Evolutionary conservation across 35 echinoderm and acorn worm species (phyloP).

Genomic region (Amphiura filiformis): DNA sequence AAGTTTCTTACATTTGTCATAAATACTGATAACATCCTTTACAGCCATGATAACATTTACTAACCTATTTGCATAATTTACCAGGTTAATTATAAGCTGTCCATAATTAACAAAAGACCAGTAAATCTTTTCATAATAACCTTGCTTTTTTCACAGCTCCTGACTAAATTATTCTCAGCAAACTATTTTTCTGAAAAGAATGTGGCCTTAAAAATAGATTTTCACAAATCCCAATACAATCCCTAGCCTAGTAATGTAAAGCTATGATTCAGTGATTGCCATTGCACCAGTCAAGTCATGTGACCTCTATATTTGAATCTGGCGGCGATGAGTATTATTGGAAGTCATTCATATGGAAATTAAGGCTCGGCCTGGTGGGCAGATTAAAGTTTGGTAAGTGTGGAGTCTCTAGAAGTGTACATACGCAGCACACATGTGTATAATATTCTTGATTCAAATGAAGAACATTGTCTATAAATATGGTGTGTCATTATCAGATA

Average conservation of each 20-base stretch:
- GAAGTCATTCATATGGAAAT: conserved; percentile 2
- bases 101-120: no score
- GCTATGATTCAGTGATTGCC: neutral
- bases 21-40: no score
- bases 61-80: no score
- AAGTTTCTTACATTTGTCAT: no score
- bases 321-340: neutral
- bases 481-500: neutral
- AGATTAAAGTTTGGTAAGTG: neutral
- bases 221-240: no score
- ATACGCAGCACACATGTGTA: neutral
- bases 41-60: no score
- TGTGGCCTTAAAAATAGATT: no score
- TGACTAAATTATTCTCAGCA: no score
- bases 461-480: neutral
- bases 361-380: neutral
- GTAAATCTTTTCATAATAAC: no score
- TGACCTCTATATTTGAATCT: neutral
- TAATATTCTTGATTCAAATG: neutral
- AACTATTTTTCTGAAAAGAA: no score
- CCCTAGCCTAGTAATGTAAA: neutral
- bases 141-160: no score
- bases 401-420: neutral
- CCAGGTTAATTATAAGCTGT: no score
- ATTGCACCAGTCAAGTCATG: neutral